Conservation (phyloP, 2,797 vertebrate genomes). For the Takifugu ocellatus region DNA sequence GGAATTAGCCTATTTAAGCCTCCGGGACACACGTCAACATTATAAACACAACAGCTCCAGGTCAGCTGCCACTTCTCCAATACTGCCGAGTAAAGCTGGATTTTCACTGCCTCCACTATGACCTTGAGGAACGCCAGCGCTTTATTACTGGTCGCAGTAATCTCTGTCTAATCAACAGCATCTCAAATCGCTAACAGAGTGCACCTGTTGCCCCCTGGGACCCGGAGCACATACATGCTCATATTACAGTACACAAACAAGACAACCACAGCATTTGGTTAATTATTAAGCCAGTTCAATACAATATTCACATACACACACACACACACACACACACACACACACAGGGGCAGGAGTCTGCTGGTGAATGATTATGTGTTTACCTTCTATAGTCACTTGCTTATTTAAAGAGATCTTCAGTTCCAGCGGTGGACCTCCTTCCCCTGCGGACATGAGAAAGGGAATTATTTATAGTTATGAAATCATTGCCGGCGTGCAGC, state of each 20-base stretch:
- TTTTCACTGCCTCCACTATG: not conserved
- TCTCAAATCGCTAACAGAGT: conserved; percentile 18
- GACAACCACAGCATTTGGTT: conserved; percentile 48
- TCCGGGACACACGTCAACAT: conserved; percentile 12
- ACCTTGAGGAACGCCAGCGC: conserved; percentile 5
- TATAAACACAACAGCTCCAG: conserved; percentile 8
- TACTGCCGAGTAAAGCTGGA: not conserved
- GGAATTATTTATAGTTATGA: conserved; percentile 66
- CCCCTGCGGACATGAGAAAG: conserved; percentile 80
- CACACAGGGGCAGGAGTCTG: conserved; percentile 17
- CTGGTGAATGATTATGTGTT: conserved; percentile 73
- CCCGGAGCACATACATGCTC: conserved; percentile 8
- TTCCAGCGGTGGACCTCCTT: conserved; percentile 82
- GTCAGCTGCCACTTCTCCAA: not conserved
- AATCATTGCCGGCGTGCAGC: conserved; percentile 54
- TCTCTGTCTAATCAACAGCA: conserved; percentile 17
- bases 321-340: no score
- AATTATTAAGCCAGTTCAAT: conserved; percentile 67
- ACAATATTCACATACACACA: conserved; percentile 37
- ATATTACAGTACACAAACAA: conserved; percentile 54
- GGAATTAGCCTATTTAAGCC: conserved; percentile 29
- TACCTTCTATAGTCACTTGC: conserved; percentile 88
- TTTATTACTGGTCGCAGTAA: conserved; percentile 15
- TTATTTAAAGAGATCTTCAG: conserved; percentile 89
- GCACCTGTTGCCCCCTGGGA: conserved; percentile 34